Conservation (phyloP, 2,113 vertebrate genomes). For the Cephalopterus ornatus region DNA sequence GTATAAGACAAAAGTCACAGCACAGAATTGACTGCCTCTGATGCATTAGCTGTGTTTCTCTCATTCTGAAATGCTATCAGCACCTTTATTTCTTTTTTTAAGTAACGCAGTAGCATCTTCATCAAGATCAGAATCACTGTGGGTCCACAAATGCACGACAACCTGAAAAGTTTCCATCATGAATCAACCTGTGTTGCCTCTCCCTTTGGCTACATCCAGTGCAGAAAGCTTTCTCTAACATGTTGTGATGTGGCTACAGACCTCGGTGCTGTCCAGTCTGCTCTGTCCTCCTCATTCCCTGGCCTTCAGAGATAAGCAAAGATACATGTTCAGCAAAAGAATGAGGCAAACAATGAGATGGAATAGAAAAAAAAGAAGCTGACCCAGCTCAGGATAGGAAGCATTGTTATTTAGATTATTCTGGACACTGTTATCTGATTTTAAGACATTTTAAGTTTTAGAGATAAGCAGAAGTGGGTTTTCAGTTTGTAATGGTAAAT, state of each 20-base stretch:
- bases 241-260: accelerated
- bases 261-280: neutral
- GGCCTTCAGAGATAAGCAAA: neutral
- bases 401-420: neutral
- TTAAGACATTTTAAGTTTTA: neutral
- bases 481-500: neutral
- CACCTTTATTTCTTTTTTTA: neutral
- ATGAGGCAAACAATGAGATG: neutral
- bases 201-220: neutral
- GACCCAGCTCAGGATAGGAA: neutral
- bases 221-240: neutral
- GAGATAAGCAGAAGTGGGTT: neutral
- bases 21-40: neutral
- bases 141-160: neutral
- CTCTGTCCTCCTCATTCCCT: neutral
- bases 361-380: neutral
- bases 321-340: neutral
- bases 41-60: neutral
- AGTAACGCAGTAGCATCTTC: neutral
- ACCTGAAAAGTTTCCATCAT: neutral
- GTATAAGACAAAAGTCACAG: neutral
- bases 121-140: neutral
- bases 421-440: slow-evolving; percentile 8
- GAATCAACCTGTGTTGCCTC: neutral
- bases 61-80: neutral